Base-by-base conservation (phyloP, 2,888 invertebrate genomes). In the Ceraclea dissimilis region DNA sequence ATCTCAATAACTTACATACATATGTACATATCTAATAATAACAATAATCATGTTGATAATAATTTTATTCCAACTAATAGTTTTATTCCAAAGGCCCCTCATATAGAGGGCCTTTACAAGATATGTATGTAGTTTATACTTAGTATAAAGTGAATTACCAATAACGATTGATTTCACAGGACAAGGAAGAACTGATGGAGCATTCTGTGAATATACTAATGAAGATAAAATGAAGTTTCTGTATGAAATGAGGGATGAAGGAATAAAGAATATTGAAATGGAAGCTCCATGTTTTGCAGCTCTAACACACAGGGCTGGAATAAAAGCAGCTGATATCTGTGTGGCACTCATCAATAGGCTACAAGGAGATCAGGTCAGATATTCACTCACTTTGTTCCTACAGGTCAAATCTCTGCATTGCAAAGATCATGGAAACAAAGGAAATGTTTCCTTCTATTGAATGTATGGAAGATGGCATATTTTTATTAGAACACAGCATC, bases 211-310 rank as follows among this genome's bases (percentile, higher is more conserved):
- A 21, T 83, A 85, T 68, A 76, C 73, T 0, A 79, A 80, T 39
- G 69, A 71, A 1, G 85, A 88, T 4, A 88, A 89, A 67, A 69
- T 83, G 67, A 65, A 68, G 0, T 90, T 83, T 65, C 68, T 90
- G 11, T 66, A 70, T 1, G 69, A 70, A 20, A 69, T 84, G 2
- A 66, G 73, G 8, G 65, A 69, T 0, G 65, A 74, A 39, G 87
- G 85, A 0, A 82, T 90, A 1, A 76, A 75, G 46, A 90, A 90
- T 66, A 86, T 90, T 51, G 90, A 90, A 69, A 88, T 88, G 90
- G 90, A 90, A 68, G 83, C 84, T 1, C 79, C 84, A 0, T 85
- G 86, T 39, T 87, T 90, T 65, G 79, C 87, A 0, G 85, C 88
- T 0, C 67, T 84, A 51, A 85, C 86, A 4, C 71, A 78, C 49